These are phyloP conservation scores for Drosophila sechellia DNA, from an alignment of 1,140 invertebrate genomes.

Conservation along the genomic window DNA sequence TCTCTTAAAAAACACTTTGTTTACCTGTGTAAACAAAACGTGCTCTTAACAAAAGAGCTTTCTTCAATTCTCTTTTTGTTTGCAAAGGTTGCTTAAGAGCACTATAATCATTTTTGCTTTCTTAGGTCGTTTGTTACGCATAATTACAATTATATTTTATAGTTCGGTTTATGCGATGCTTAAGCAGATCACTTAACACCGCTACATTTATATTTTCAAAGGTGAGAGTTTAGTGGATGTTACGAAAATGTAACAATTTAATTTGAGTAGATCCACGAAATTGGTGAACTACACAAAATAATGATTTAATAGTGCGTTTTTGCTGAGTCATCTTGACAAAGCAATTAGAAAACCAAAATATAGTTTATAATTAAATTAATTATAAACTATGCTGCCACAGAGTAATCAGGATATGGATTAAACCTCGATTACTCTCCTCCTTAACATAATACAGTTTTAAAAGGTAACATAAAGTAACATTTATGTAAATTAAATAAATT, in stretches of 20 bases:
- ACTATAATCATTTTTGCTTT: conserved; percentile 1
- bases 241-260: neutral
- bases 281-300: neutral
- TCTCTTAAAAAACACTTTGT: neutral
- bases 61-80: neutral
- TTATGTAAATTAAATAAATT: too few relatives aligned
- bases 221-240: conserved; percentile 9
- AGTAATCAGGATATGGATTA: too few relatives aligned
- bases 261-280: neutral
- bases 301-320: neutral
- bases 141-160: neutral
- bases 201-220: neutral
- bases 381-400: too few relatives aligned
- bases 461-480: too few relatives aligned
- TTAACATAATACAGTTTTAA: too few relatives aligned
- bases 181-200: neutral
- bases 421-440: too few relatives aligned
- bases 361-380: too few relatives aligned
- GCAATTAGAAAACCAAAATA: too few relatives aligned
- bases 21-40: neutral
- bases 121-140: conserved; percentile 6
- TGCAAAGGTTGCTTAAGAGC: neutral
- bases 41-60: conserved; percentile 7
- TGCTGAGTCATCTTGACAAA: conserved; percentile 4
- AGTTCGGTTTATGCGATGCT: neutral